Base-by-base conservation (phyloP, 2,888 invertebrate species). In the Rhagium mordax region DNA sequence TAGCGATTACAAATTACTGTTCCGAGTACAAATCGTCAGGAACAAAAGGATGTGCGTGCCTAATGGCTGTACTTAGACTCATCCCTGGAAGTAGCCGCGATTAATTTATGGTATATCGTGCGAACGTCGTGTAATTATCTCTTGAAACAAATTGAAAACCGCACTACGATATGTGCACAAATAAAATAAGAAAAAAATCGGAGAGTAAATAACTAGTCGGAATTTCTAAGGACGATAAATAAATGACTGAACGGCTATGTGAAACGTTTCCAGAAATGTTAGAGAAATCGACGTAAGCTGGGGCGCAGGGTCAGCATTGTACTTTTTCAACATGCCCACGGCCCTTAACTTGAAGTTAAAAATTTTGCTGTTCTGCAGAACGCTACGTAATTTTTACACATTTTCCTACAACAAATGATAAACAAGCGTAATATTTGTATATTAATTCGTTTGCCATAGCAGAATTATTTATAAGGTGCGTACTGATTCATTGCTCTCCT, bases 41-140 rank as follows among this genome's bases (percentile, higher is more conserved):
- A 59, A 59, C 59, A 59, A 59, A 59, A 59, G 55, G 59, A 59
- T 33, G 57, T 57, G 57, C 57, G 57, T 57, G 59, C 33, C 5
- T 20, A 33, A 55, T 13, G n/a, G 41, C 41, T 41, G 41, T 41
- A 33, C 33, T 15, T 33, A 16, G 16, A 8, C 59, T 59, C 8
- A 24, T 55, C 21, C 27, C 41, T 41, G n/a, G 24, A 57, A 57
- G 55, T 24, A 24, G 27, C 24, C 27, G n/a, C 27, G 24, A 27
- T 57, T 24, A 33, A 59, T 59, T 59, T 33, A 33, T 13, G 0
- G 16, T 24, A 18, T 15, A 13, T 59, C 57, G 27, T 59, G 57
- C 57, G 15, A 21, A 41, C 41, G n/a, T 41, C n/a, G n/a, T n/a
- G 41, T 41, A 41, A 41, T 41, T 41, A 41, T 41, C 41, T 41